These are phyloP conservation scores for Enteromius mattozi DNA, from an alignment of 2,797 vertebrate genomes.

Conservation along the genomic window DNA sequence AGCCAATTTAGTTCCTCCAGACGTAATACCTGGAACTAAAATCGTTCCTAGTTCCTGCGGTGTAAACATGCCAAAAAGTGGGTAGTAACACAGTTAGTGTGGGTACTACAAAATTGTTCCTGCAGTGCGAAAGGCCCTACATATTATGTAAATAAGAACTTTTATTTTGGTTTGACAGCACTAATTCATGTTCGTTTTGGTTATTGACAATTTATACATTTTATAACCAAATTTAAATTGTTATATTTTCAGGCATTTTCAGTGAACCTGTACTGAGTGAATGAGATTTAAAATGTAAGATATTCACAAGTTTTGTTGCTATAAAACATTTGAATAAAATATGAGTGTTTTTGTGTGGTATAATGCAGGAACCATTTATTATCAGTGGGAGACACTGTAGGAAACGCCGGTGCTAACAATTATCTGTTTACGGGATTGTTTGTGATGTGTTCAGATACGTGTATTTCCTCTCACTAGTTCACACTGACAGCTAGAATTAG, in stretches of 20 bases:
- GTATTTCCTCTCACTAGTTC: background rate
- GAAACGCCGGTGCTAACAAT: background rate
- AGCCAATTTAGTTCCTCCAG: too few species aligned
- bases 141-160: too few species aligned
- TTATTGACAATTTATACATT: too few species aligned
- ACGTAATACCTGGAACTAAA: too few species aligned
- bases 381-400: background rate
- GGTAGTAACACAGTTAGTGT: too few species aligned
- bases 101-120: too few species aligned
- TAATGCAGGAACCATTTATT: background rate
- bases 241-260: background rate
- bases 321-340: background rate
- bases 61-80: too few species aligned
- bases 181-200: background rate
- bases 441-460: background rate
- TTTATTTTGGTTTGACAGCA: too few species aligned
- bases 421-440: background rate
- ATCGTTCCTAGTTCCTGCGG: too few species aligned
- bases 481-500: slow-evolving; percentile 19
- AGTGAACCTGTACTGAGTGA: background rate
- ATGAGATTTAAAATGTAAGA: background rate
- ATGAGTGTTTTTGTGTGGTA: background rate
- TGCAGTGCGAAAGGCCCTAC: too few species aligned
- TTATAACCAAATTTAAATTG: background rate
- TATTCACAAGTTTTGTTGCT: background rate